These are phyloP conservation scores for Crotalus adamanteus DNA, from an alignment of 2,797 vertebrate species.

Conservation along the genomic window DNA sequence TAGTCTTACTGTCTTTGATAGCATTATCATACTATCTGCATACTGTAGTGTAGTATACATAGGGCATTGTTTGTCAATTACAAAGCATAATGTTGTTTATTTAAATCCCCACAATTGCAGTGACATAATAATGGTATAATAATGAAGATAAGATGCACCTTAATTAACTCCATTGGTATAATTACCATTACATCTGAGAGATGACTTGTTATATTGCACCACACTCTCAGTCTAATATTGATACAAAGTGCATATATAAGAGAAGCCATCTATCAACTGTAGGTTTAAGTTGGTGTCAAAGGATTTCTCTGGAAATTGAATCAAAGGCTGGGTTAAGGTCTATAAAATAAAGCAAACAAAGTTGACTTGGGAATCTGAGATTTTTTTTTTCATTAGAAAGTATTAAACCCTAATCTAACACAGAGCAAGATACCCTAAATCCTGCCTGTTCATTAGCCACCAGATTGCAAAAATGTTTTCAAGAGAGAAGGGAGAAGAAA, in stretches of 20 bases:
- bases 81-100: neutral
- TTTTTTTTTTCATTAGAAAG: neutral
- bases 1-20: neutral
- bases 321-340: neutral
- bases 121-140: neutral
- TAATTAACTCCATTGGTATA: neutral
- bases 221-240: neutral
- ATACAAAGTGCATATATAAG: neutral
- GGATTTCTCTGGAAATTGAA: neutral
- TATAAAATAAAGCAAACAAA: neutral
- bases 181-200: neutral
- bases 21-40: neutral
- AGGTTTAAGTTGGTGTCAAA: neutral
- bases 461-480: neutral
- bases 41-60: neutral
- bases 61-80: neutral
- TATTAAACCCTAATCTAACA: neutral
- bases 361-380: neutral
- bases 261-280: neutral
- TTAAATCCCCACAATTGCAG: neutral
- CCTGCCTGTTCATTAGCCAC: neutral
- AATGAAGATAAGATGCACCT: neutral
- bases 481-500: neutral
- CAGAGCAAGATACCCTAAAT: neutral
- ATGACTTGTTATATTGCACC: neutral